Evolutionary conservation across 2,113 vertebrate genomes (phyloP).

Genomic region (Oncorhynchus masou): DNA sequence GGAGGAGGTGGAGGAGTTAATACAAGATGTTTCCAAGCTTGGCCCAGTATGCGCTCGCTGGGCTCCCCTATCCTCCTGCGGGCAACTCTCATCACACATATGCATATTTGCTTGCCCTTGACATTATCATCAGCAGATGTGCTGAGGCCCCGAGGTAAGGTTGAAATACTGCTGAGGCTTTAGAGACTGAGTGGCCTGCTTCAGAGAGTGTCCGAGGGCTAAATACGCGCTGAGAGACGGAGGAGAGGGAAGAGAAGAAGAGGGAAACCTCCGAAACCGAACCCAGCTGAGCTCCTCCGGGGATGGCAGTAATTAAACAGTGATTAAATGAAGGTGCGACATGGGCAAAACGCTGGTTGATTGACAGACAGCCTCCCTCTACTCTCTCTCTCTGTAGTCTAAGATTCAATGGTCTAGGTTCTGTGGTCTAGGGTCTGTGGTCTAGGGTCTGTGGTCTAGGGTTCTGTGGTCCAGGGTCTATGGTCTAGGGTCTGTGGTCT

Average conservation of each 20-base stretch:
- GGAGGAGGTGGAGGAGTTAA: not conserved
- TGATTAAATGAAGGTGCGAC: conserved; percentile 79
- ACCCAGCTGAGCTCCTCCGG: conserved; percentile 64
- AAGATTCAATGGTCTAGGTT: not conserved
- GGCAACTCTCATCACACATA: conserved; percentile 58
- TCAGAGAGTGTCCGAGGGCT: conserved; percentile 64
- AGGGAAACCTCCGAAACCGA: conserved; percentile 64
- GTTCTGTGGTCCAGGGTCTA: no score
- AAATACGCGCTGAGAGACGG: conserved; percentile 52
- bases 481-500: no score
- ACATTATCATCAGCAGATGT: conserved; percentile 75
- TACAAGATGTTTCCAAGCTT: conserved; percentile 21
- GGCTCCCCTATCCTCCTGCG: conserved; percentile 34
- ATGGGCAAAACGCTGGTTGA: conserved; percentile 68
- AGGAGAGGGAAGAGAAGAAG: conserved; percentile 21
- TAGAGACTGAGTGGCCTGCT: conserved; percentile 53
- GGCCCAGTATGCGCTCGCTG: conserved; percentile 18
- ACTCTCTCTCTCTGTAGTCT: conserved; percentile 41
- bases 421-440: no score
- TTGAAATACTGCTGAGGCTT: conserved; percentile 74
- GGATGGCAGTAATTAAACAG: conserved; percentile 77
- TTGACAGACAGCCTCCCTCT: conserved; percentile 45
- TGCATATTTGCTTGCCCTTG: conserved; percentile 73
- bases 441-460: no score
- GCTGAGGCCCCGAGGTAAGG: conserved; percentile 61